Evolutionary conservation across 2,888 invertebrate genomes (phyloP).

Genomic region (Oithona nana): DNA sequence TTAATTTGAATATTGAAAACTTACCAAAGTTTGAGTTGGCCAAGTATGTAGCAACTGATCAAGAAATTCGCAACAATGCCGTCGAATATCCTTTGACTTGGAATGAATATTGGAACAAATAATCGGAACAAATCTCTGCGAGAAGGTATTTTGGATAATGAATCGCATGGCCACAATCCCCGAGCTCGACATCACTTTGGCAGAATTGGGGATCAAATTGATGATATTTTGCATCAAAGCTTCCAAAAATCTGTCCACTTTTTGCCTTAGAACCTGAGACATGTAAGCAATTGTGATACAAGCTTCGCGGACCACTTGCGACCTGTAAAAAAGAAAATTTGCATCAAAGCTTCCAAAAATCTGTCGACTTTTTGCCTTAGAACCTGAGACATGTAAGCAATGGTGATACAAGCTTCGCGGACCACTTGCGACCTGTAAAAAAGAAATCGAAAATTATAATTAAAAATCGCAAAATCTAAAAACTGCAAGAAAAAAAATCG

Average conservation of each 20-base stretch:
- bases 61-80: conserved; percentile 56
- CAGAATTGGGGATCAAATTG: conserved; percentile 79
- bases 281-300: conserved; percentile 85
- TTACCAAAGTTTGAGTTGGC: conserved; percentile 61
- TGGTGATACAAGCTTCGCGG: conserved; percentile 82
- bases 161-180: conserved; percentile 68
- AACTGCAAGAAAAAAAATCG: not conserved
- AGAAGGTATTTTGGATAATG: conserved; percentile 64
- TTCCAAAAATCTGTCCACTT: conserved; percentile 68
- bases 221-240: conserved; percentile 62
- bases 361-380: conserved; percentile 64
- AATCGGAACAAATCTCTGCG: conserved; percentile 56
- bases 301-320: conserved; percentile 73
- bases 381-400: conserved; percentile 73
- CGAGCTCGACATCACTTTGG: conserved; percentile 79
- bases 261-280: conserved; percentile 59
- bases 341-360: conserved; percentile 62
- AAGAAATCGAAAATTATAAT: not conserved
- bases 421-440: conserved; percentile 45
- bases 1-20: conserved; percentile 27
- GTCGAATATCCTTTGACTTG: conserved; percentile 79
- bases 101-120: conserved; percentile 42
- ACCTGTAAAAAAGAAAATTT: conserved; percentile 26
- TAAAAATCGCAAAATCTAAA: not conserved
- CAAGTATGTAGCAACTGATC: conserved; percentile 64